Base-by-base conservation (phyloP, 2,113 vertebrate species). In the Oncorhynchus nerka region DNA sequence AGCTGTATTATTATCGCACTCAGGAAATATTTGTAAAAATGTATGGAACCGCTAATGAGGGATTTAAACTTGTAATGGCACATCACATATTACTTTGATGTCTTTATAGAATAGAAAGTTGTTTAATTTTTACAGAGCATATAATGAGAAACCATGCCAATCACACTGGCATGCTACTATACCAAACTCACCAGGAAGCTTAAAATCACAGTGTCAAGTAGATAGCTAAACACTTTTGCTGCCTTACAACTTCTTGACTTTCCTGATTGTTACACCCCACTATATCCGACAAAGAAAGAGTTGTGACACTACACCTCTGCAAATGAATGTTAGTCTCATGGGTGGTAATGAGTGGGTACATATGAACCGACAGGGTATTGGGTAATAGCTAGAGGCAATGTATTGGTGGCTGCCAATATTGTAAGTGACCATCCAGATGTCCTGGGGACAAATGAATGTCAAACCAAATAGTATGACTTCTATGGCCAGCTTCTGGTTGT, bases 391-490 rank as follows among this genome's bases (percentile, higher is more conserved):
- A 48, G 55, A 75, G 83, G 84, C 83, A 78, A 85, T 84, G 77
- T 70, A 81, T 85, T 85, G 86, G 80, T 71, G 57, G 82, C 81
- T 79, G 39, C 39, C 9, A 45, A 45, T 45, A 45, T 45, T 45
- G 91, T 88, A 91, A 83, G 84, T 86, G 88, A 90, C 88, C 87
- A 87, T 91, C 88, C 87, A 89, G 83, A 89, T 86, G 81, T 86
- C 82, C 84, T 87, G 79, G 86, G 86, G 87, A 87, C 86, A 86
- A 90, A 90, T 91, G 91, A 94, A 93, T 93, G 91, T 91, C 83
- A 66, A 82, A 88, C 87, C 89, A 89, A 70, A 86, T 11, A 79
- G 75, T 81, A 13, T 61, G 57, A 55, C 45, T 51, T 64, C 79
- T 83, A 16, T 51, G 49, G 80, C 74, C 69, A 82, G 71, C 79